These are phyloP conservation scores for Dorcus hopei DNA, from an alignment of 2,888 invertebrate genomes.

Conservation along the genomic window DNA sequence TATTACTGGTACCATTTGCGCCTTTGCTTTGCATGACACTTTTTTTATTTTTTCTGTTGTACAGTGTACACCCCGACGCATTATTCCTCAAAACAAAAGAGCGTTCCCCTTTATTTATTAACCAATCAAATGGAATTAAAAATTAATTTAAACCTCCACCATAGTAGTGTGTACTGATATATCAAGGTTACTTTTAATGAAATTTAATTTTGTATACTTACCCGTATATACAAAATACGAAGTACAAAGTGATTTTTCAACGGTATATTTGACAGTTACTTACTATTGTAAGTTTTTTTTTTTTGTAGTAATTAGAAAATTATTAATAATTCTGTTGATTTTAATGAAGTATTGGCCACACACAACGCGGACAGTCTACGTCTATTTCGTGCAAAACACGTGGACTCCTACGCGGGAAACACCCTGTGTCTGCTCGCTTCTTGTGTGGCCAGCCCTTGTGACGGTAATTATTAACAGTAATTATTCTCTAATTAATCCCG, in stretches of 20 bases:
- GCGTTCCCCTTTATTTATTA: too few relatives aligned
- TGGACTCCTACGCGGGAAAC: conserved; percentile 16
- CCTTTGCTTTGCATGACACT: conserved; percentile 62
- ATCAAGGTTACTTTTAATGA: too few relatives aligned
- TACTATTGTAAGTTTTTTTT: not conserved
- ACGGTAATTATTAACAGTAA: conserved; percentile 12
- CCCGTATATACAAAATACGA: too few relatives aligned
- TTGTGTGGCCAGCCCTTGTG: conserved; percentile 17
- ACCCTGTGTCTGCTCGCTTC: conserved; percentile 17
- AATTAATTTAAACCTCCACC: too few relatives aligned
- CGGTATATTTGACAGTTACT: not conserved
- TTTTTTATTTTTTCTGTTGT: conserved; percentile 26
- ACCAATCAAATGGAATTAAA: too few relatives aligned
- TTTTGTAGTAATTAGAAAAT: not conserved
- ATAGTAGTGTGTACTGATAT: too few relatives aligned
- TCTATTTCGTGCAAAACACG: conserved; percentile 18
- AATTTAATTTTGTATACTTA: too few relatives aligned
- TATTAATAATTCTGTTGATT: not conserved
- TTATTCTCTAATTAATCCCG: not conserved
- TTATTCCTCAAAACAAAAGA: too few relatives aligned
- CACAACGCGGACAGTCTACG: conserved; percentile 16
- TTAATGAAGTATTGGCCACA: conserved; percentile 8
- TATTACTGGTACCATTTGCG: conserved; percentile 87
- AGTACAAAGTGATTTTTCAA: too few relatives aligned
- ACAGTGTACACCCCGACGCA: conserved; percentile 20